Percentiles rank a stretch among this genome's conserved stretches.
Evolutionary conservation across 2,797 vertebrate genomes (phyloP).

Genomic region (Pseudochirops corinnae): DNA sequence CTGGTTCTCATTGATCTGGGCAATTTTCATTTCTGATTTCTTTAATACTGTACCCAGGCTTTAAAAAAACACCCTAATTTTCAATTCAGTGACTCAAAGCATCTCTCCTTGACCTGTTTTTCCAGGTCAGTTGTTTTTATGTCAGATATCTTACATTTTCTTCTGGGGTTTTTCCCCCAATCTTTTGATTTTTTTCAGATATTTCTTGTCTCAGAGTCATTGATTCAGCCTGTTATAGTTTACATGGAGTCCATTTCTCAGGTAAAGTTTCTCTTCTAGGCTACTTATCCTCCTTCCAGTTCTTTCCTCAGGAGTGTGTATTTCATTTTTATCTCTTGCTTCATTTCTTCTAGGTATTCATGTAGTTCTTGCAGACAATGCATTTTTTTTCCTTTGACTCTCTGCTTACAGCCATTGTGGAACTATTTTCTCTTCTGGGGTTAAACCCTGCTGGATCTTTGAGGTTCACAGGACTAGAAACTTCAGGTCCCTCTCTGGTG

Average conservation of each 20-base stretch:
- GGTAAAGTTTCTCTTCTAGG: not conserved
- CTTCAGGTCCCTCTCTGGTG: not conserved
- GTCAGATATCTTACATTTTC: not conserved
- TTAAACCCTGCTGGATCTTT: not conserved
- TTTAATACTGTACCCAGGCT: not conserved
- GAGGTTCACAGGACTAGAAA: not conserved
- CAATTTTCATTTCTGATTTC: not conserved
- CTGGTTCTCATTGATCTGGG: not conserved
- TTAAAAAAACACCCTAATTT: not conserved
- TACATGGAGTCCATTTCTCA: not conserved
- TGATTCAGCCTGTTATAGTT: not conserved
- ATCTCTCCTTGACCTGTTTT: not conserved
- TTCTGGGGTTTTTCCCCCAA: not conserved
- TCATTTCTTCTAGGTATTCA: not conserved
- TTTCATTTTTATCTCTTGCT: not conserved
- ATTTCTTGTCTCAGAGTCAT: not conserved
- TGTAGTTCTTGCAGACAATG: not conserved
- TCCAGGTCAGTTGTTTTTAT: not conserved
- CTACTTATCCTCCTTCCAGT: not conserved
- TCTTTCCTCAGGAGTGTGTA: not conserved
- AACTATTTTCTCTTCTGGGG: not conserved
- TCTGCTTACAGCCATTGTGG: not conserved
- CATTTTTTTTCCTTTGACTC: not conserved
- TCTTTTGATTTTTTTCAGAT: not conserved
- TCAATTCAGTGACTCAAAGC: not conserved